A percentile compares a stretch with the other conserved stretches of the same genome.
These are phyloP conservation scores for Phaedon cochleariae DNA, from an alignment of 2,888 invertebrate genomes.

Conservation along the genomic window DNA sequence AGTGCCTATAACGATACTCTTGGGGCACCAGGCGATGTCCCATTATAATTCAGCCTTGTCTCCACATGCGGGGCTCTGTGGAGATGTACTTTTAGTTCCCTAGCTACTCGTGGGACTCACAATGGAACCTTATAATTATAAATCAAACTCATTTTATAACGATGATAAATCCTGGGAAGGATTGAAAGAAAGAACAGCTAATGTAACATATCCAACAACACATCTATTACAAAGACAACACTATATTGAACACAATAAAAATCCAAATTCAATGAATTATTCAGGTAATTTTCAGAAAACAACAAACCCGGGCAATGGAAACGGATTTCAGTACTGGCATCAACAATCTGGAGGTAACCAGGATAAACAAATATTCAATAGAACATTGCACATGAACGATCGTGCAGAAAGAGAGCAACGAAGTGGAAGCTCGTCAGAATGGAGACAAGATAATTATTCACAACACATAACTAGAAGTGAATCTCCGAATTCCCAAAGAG, in stretches of 20 bases:
- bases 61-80: constrained; percentile 13
- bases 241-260: not conserved
- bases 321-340: not conserved
- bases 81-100: too few relatives aligned
- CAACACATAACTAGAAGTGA: not conserved
- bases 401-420: not conserved
- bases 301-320: not conserved
- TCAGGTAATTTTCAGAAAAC: not conserved
- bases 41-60: constrained; percentile 26
- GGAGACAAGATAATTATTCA: not conserved
- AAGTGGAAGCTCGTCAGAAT: not conserved
- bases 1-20: constrained; percentile 30
- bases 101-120: constrained; percentile 21
- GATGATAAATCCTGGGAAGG: not conserved
- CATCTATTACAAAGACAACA: not conserved
- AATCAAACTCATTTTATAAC: constrained; percentile 11
- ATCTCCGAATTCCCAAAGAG: not conserved
- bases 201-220: not conserved
- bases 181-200: not conserved
- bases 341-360: not conserved
- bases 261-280: too few relatives aligned
- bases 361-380: not conserved
- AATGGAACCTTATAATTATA: constrained; percentile 10
- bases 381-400: not conserved
- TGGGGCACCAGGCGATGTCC: constrained; percentile 28